Evolutionary conservation across 1,140 invertebrate genomes (phyloP).

Genomic region (Procambarus virginalis): DNA sequence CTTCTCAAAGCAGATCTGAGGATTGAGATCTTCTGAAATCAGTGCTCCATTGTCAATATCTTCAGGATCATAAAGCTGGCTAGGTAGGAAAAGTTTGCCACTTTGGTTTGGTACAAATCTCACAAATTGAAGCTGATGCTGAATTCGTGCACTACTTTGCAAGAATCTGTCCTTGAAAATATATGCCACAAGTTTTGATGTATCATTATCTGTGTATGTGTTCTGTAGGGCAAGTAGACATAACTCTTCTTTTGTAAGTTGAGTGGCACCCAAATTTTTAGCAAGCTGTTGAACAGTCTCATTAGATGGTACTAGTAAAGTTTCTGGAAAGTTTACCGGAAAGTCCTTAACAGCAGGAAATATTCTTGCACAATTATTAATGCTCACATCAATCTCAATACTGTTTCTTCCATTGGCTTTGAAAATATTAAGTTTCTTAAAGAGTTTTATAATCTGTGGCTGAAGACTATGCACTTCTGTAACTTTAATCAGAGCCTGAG

Average conservation of each 20-base stretch:
- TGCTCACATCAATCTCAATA: background rate
- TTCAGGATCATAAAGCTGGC: constrained; percentile 37
- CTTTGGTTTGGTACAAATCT: constrained; percentile 13
- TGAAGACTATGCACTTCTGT: background rate
- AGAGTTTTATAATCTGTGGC: background rate
- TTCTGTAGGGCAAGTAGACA: constrained; percentile 13
- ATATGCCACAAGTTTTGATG: constrained; percentile 4
- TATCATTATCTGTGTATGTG: background rate
- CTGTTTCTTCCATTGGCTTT: background rate
- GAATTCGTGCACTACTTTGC: background rate
- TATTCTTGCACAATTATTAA: constrained; percentile 3
- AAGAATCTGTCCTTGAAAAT: constrained; percentile 3
- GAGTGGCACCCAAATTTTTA: constrained; percentile 1
- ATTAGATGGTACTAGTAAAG: background rate
- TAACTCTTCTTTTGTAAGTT: background rate
- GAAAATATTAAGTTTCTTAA: constrained; percentile 6
- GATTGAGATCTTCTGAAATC: constrained; percentile 16
- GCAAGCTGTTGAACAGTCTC: background rate
- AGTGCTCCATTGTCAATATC: constrained; percentile 23
- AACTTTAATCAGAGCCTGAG: background rate
- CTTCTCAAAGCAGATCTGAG: background rate
- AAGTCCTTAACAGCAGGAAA: background rate
- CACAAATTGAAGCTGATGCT: background rate
- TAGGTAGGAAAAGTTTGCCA: background rate
- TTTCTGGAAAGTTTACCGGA: constrained; percentile 26